Evolutionary conservation across 92 coral and sea anemone species (phyloP).

Genomic region (Epizoanthus rinbou): DNA sequence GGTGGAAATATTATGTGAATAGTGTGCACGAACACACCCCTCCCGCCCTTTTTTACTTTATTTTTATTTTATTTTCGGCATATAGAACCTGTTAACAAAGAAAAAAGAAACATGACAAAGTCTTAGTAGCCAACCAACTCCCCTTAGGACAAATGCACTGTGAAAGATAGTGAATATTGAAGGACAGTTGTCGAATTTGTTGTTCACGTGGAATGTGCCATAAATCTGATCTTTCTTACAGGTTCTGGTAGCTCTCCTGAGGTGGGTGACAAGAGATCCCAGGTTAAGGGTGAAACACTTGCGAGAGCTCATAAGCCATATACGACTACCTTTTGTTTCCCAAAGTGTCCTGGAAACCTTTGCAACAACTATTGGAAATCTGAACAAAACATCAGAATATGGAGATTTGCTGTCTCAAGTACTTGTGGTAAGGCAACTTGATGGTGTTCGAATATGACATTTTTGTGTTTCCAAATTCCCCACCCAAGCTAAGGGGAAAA

Average conservation of each 20-base stretch:
- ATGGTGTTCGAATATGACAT: too few relatives aligned
- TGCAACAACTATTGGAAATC: slow-evolving; percentile 47
- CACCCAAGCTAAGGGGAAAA: too few relatives aligned
- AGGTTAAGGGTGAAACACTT: slow-evolving; percentile 55
- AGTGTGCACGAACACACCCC: too few relatives aligned
- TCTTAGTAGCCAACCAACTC: too few relatives aligned
- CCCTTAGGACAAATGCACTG: too few relatives aligned
- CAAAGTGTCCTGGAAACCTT: slow-evolving; percentile 63
- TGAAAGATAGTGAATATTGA: too few relatives aligned
- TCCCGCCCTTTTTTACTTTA: too few relatives aligned
- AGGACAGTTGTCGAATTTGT: too few relatives aligned
- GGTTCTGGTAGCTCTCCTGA: slow-evolving; percentile 75
- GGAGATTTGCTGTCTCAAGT: slow-evolving; percentile 47
- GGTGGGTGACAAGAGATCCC: slow-evolving; percentile 72
- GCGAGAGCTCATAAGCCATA: slow-evolving; percentile 50
- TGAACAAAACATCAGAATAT: slow-evolving; percentile 46
- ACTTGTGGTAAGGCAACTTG: slow-evolving; percentile 43
- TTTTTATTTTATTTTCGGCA: too few relatives aligned
- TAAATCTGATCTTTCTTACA: slow-evolving; percentile 24
- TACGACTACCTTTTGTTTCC: slow-evolving; percentile 83
- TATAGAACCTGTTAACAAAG: too few relatives aligned
- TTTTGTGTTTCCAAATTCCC: neutral
- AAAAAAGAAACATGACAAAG: too few relatives aligned
- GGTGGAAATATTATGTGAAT: too few relatives aligned
- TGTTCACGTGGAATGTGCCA: neutral